Conservation (phyloP, 2,888 invertebrate species). For the Adelognathus sp. region DNA sequence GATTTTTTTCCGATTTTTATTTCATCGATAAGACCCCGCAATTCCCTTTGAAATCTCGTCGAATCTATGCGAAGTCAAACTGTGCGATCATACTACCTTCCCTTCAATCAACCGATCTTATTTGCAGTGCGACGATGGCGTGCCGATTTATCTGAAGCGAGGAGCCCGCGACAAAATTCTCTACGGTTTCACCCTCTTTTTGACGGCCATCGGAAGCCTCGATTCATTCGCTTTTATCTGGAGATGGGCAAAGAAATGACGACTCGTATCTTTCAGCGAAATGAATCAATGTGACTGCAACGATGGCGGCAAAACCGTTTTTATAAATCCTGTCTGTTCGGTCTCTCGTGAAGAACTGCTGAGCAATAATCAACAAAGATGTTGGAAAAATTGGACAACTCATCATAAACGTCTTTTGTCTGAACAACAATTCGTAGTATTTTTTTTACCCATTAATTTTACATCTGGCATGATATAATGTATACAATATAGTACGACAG, state of each 20-base stretch:
- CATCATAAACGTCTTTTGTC: conserved; percentile 1
- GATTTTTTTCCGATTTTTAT: too few species aligned
- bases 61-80: too few species aligned
- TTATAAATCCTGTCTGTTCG: background rate
- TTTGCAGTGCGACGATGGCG: conserved; percentile 84
- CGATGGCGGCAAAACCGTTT: background rate
- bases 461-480: conserved; percentile 44
- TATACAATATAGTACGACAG: conserved; percentile 26
- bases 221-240: background rate
- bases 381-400: background rate
- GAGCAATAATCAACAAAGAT: background rate
- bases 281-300: background rate
- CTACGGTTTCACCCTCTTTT: conserved; percentile 65
- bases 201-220: background rate
- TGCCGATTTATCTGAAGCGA: conserved; percentile 84
- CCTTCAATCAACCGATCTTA: too few species aligned
- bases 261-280: background rate
- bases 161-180: conserved; percentile 83
- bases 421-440: conserved; percentile 54
- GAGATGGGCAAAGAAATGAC: conserved; percentile 4
- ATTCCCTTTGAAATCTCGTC: too few species aligned
- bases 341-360: too few species aligned
- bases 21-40: too few species aligned
- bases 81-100: too few species aligned
- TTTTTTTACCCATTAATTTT: conserved; percentile 43